Base-by-base conservation (phyloP, 1,140 invertebrate species). In the Apis laboriosa region DNA sequence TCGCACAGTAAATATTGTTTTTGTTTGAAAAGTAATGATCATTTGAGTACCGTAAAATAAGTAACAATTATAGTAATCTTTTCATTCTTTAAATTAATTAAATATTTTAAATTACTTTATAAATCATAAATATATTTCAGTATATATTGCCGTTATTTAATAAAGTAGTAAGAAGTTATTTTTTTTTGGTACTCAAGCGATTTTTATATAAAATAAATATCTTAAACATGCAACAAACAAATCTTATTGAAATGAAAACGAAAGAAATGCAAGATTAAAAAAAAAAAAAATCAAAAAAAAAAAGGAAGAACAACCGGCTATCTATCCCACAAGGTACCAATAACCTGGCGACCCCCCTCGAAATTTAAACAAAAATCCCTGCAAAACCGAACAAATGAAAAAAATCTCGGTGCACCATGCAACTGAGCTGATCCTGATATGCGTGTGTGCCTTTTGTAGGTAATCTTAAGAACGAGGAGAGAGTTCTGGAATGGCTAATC, bases 401-500 rank as follows among this genome's bases (percentile, higher is more conserved):
- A 34, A 34, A 64, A 43, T 83, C 70, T 78, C 77, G 73, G 67
- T 86, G 61, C 79, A 67, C n/a, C 71, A 78, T 73, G 28, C 60
- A 84, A 86, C 34, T 74, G 51, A 74, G 81, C 72, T 86, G 80
- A 89, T 84, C 80, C 75, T 89, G 84, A 90, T 91, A 90, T 90
- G 89, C 90, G 86, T 92, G 86, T 94, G 90, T 92, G 91, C 92
- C 91, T 95, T 96, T 97, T 97, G 92, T 96, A 98, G 98, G 98
- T 95, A 97, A 99, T 96, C 97, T 99, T 95, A 97, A 97, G 95
- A 97, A 98, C 93, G 98, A 98, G 96, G 97, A 98, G 94, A 97
- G 97, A 96, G 98, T 99, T 95, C 96, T 99, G 95, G 97, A 97
- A 95, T 98, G 97, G 97, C 97, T 98, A 95, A 95, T 98, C 95